phyloP scores from a whole-genome alignment of 2,113 vertebrate genomes.

The Gopherus flavomarginatus region DNA sequence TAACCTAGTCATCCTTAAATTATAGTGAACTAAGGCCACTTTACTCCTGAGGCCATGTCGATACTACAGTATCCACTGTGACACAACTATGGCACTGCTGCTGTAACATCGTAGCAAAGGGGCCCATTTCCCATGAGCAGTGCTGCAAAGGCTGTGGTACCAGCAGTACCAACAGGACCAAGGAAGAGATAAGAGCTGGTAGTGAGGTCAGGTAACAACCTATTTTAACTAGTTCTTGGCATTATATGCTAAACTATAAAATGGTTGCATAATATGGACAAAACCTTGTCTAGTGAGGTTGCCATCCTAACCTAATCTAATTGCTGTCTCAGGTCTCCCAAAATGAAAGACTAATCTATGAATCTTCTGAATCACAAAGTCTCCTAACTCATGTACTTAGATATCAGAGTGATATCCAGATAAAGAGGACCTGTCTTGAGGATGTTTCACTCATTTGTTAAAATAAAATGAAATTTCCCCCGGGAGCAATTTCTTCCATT shows the following conservation, averaged over 20 bases:
- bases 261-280: neutral
- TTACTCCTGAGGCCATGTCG: too few relatives aligned
- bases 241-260: neutral
- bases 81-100: too few relatives aligned
- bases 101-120: too few relatives aligned
- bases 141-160: neutral
- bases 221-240: neutral
- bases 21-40: too few relatives aligned
- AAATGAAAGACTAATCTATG: neutral
- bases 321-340: neutral
- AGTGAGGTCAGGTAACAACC: neutral
- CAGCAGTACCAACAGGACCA: neutral
- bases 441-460: conserved; percentile 26
- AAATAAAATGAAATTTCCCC: conserved; percentile 51
- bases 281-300: neutral
- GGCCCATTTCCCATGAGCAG: too few relatives aligned
- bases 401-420: neutral
- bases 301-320: neutral
- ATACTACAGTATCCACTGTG: too few relatives aligned
- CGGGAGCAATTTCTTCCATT: conserved; percentile 48
- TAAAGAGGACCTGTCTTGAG: neutral
- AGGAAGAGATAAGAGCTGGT: neutral
- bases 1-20: too few relatives aligned
- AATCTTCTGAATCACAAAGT: neutral
- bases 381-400: neutral